Evolutionary conservation across 2,888 invertebrate genomes (phyloP), one percentile per base, ranked within the genome.

Genomic region (Doris montereyensis): DNA sequence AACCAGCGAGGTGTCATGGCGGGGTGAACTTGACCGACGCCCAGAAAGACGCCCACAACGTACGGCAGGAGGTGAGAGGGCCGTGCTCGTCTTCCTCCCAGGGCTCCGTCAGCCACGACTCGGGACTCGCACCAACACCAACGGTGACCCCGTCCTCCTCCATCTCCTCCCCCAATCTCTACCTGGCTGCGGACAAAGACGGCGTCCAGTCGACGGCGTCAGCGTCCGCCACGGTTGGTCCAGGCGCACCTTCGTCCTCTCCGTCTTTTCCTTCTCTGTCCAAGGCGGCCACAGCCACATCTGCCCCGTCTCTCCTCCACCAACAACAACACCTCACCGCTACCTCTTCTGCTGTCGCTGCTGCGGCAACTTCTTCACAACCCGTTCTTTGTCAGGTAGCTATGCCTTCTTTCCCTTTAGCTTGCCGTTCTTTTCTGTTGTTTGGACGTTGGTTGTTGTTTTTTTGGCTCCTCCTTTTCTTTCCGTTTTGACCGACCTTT

Each of bases 1-100:
- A 84, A 85, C 84, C 30, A 89, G 88, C 72, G 89, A 90, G 82
- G 79, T 84, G 13, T 83, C 84, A 2, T 89, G 89, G 89, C 85
- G 87, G n/a, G 77, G 84, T 85, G 58, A 91, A 89, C 82, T 87
- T 88, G 79, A 90, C 90, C 1, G 89, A 90, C 81, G 88, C 90
- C n/a, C 88, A 90, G 85, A 90, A 89, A 84, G 88, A 90, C 84
- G 89, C 88, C 13, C 87, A 89, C 70, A 85, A 85, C 62, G 84
- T 85, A 26, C 87, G 86, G 81, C 82, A 83, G 83, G 87, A 90
- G 89, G 89, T 89, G 85, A 86, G 87, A 79, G 71, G 30, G 8
- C 13, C 70, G 13, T 13, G 30, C 24, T 65, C 34, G 30, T 35
- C 30, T 35, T 34, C 79, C 21, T 30, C 58, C 17, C 34, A n/a